Evolutionary conservation across 2,797 vertebrate species (phyloP).

Genomic region (Acipenser oxyrinchus): DNA sequence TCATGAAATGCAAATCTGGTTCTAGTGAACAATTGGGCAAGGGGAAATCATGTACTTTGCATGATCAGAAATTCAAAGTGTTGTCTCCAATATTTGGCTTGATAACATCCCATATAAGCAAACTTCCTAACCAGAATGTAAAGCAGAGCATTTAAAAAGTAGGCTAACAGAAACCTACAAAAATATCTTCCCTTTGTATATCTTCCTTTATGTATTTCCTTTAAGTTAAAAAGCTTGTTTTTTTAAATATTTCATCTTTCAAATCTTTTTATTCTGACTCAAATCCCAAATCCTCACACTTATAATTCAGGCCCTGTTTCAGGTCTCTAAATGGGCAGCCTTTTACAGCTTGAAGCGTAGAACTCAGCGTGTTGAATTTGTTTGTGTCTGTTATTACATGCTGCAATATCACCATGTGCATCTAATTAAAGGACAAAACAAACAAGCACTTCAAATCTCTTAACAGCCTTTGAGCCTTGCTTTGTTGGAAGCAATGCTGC

Average conservation of each 20-base stretch:
- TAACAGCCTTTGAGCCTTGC: neutral
- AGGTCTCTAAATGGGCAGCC: conserved; percentile 20
- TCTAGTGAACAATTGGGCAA: conserved; percentile 20
- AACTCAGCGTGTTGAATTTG: conserved; percentile 15
- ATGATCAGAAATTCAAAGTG: conserved; percentile 26
- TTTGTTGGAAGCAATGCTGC: conserved; percentile 1
- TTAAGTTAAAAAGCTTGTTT: too few species aligned
- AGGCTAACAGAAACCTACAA: neutral
- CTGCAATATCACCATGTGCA: conserved; percentile 23
- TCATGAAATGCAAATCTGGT: conserved; percentile 32
- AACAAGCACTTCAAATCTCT: conserved; percentile 6
- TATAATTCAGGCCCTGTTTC: neutral
- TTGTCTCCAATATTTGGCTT: conserved; percentile 14
- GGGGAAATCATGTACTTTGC: conserved; percentile 24
- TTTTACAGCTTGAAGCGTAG: conserved; percentile 9
- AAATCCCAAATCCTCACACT: conserved; percentile 1
- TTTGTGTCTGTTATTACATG: conserved; percentile 25
- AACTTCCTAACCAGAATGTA: neutral
- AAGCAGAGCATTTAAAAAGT: conserved; percentile 19
- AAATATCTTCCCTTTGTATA: too few species aligned
- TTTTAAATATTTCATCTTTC: too few species aligned
- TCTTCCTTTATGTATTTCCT: too few species aligned
- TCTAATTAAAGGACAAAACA: conserved; percentile 27
- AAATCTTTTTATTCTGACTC: conserved; percentile 17
- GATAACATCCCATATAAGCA: conserved; percentile 12